phyloP scores from a whole-genome alignment of 2,797 vertebrate species.

The Semotilus atromaculatus region DNA sequence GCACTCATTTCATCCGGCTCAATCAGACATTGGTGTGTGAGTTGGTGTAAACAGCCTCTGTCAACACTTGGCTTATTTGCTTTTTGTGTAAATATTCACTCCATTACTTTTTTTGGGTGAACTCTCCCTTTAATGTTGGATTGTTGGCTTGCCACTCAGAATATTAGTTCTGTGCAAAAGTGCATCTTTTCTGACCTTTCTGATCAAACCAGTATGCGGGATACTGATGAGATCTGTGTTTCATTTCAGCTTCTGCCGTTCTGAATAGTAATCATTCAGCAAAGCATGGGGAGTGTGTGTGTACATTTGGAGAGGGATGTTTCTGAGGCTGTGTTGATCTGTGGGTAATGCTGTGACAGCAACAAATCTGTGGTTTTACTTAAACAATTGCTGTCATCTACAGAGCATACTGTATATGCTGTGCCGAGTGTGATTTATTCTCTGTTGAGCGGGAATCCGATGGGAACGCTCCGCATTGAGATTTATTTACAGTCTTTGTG shows the following conservation, averaged over 20 bases:
- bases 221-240: not conserved
- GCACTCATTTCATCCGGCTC: too few relatives aligned
- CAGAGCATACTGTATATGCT: not conserved
- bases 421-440: constrained; percentile 67
- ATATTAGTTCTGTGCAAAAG: not conserved
- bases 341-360: not conserved
- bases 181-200: not conserved
- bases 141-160: not conserved
- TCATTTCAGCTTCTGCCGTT: not conserved
- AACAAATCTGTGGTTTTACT: constrained; percentile 5
- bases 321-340: constrained; percentile 54
- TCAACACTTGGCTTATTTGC: too few relatives aligned
- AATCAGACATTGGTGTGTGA: too few relatives aligned
- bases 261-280: not conserved
- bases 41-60: too few relatives aligned
- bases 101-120: not conserved
- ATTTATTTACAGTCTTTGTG: constrained; percentile 65
- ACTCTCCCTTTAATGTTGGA: constrained; percentile 3
- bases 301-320: not conserved
- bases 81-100: too few relatives aligned
- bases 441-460: constrained; percentile 43
- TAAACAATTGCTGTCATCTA: not conserved
- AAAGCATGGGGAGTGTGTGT: not conserved
- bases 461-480: constrained; percentile 53
- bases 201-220: not conserved